Evolutionary conservation across 2,797 vertebrate genomes (phyloP).

Genomic region (Phataginus tetradactyla): DNA sequence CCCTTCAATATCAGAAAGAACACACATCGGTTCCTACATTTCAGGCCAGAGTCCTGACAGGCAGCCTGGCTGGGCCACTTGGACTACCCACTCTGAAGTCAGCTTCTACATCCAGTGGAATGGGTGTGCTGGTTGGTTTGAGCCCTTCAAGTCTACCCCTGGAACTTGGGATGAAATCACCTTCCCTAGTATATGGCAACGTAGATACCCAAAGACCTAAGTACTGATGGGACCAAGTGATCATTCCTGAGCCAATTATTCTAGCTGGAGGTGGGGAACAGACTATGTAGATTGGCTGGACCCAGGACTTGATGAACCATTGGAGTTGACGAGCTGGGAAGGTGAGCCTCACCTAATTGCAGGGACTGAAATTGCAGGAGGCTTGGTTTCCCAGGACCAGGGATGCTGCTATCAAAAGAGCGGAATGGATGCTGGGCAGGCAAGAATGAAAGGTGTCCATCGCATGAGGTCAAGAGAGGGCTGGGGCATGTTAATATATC

Average conservation of each 20-base stretch:
- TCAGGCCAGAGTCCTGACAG: background rate
- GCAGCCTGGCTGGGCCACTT: background rate
- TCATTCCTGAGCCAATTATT: background rate
- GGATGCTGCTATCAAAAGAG: background rate
- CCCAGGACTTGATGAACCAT: background rate
- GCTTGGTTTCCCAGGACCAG: background rate
- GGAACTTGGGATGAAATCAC: background rate
- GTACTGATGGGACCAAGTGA: background rate
- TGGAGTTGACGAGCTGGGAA: background rate
- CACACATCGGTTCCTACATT: background rate
- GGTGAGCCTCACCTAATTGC: background rate
- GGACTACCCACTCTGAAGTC: background rate
- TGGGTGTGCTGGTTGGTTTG: background rate
- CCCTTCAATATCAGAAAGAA: background rate
- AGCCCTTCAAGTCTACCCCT: background rate
- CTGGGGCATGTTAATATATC: background rate
- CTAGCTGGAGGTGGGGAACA: background rate
- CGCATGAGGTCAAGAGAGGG: background rate
- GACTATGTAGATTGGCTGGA: background rate
- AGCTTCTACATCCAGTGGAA: background rate
- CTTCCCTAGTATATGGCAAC: background rate
- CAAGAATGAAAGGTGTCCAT: background rate
- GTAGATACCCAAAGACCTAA: background rate
- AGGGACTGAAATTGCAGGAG: background rate
- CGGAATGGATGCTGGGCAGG: background rate